These are phyloP conservation scores for Hippocampus kuda DNA, from an alignment of 2,797 vertebrate genomes.

Conservation along the genomic window DNA sequence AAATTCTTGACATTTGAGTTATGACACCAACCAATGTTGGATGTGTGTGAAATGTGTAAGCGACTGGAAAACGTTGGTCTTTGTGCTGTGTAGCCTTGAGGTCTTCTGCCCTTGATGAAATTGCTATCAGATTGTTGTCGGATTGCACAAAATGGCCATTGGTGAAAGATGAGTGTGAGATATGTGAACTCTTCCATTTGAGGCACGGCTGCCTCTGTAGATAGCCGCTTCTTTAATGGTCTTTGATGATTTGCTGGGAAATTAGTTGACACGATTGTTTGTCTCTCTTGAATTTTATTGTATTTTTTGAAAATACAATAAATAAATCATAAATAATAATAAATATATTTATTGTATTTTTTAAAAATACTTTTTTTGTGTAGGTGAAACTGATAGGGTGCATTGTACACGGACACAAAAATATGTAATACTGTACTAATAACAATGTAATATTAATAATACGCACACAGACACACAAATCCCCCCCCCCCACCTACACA, in stretches of 20 bases:
- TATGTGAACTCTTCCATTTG: slow-evolving; percentile 18
- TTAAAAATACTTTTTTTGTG: too few relatives aligned
- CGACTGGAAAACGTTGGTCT: slow-evolving; percentile 17
- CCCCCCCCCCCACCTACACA: too few relatives aligned
- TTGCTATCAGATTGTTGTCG: slow-evolving; percentile 26
- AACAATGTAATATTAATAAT: too few relatives aligned
- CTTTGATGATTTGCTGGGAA: slow-evolving; percentile 8
- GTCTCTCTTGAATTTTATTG: background rate
- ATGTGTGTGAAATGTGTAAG: slow-evolving; percentile 16
- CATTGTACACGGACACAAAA: too few relatives aligned
- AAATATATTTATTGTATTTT: too few relatives aligned
- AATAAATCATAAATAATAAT: too few relatives aligned
- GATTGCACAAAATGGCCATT: slow-evolving; percentile 11
- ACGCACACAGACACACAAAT: too few relatives aligned
- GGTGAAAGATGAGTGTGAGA: slow-evolving; percentile 6
- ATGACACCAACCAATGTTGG: slow-evolving; percentile 17
- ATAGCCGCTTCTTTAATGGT: background rate
- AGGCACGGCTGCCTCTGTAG: slow-evolving; percentile 1
- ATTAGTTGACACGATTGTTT: background rate
- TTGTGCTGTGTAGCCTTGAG: slow-evolving; percentile 19
- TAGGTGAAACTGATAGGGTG: too few relatives aligned
- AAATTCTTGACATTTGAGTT: slow-evolving; percentile 22
- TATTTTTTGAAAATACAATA: too few relatives aligned
- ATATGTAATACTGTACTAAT: too few relatives aligned
- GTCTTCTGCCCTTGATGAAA: slow-evolving; percentile 18